Conservation (phyloP, 2,888 invertebrate species). For the Empis stercorea region DNA sequence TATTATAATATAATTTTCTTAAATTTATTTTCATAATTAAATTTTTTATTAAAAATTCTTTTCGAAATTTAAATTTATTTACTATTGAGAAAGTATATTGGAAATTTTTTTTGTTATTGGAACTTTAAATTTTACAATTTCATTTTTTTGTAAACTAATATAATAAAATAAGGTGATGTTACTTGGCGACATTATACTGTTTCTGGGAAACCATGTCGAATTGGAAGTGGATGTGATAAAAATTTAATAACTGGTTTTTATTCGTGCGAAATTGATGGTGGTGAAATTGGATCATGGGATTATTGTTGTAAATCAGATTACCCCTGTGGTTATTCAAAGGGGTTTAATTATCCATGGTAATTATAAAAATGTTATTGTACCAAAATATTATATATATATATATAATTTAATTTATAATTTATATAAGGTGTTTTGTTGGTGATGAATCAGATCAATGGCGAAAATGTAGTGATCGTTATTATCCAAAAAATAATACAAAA, state of each 20-base stretch:
- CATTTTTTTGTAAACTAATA: conserved; percentile 7
- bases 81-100: no score
- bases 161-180: conserved; percentile 36
- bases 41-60: no score
- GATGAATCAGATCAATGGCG: conserved; percentile 68
- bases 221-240: conserved; percentile 55
- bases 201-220: conserved; percentile 63
- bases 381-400: no score
- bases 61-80: no score
- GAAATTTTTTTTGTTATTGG: no score
- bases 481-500: conserved; percentile 39
- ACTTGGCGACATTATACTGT: conserved; percentile 68
- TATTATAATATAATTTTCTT: not conserved
- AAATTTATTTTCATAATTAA: not conserved
- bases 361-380: no score
- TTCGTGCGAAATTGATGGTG: conserved; percentile 68
- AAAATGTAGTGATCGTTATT: conserved; percentile 73
- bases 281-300: conserved; percentile 62
- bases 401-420: not conserved
- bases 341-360: conserved; percentile 71
- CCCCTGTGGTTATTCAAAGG: conserved; percentile 71
- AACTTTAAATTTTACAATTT: no score
- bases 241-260: conserved; percentile 68
- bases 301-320: conserved; percentile 75
- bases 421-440: conserved; percentile 85